Evolutionary conservation across 2,797 vertebrate species (phyloP), one percentile per base, ranked within the genome.

Genomic region (Microcaecilia unicolor): DNA sequence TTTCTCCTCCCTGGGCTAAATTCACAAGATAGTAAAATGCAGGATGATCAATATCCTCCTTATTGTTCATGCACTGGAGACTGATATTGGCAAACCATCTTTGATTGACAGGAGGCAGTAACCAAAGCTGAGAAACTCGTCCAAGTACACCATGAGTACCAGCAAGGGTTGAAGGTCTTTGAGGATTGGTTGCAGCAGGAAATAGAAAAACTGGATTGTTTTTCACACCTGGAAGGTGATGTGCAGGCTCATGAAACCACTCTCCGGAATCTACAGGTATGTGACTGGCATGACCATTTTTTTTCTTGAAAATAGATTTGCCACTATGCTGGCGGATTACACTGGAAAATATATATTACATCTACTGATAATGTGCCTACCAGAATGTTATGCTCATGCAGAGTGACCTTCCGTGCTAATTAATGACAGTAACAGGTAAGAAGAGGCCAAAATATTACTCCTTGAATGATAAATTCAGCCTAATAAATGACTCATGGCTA

Each of bases 151-250:
- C 88, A 94, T 61, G 89, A 92, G 15, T 97, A 98, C 63, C 94
- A 98, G 67, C 80, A 82, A 35, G 85, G 85, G 9, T 54, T 99
- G 17, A 90, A 94, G 46, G 65, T 79, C 24, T 98, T 98, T 76
- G 92, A 97, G 64, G 73, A 82, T 42, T 98, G 95, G 95, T 58
- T 99, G 54, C 88, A 87, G 41, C 88, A 89, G 53, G 88, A 98
- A 48, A 89, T 89, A 48, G 88, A 90, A 34, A 80, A 77, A 17
- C 77, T 99, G 36, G 79, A 70, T 10, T 77, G 50, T 6, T 69
- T 85, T 25, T 88, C 82, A 8, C 80, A 88, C 41, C 72, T 89
- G 33, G 87, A 91, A 52, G 91, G 88, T 28, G 88, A 90, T 8
- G 58, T 77, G 7, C 83, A 84, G 24, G 76, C 81, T 15, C 81